Evolutionary conservation across 2,113 vertebrate genomes (phyloP), one percentile per base, ranked within the genome.

Genomic region (Enhydra lutris): DNA sequence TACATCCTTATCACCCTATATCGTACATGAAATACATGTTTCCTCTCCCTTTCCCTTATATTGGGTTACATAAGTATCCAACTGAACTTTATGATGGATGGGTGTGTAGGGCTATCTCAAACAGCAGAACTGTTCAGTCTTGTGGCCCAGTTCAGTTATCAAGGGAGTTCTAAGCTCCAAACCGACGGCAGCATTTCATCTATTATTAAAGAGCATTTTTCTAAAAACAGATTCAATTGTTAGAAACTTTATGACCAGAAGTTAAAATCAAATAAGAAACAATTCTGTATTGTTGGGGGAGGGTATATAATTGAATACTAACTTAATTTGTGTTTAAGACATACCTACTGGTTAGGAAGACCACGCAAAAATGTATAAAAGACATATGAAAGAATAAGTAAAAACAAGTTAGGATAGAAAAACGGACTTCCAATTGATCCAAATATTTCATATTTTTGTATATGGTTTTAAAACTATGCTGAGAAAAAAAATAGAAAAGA

Each of bases 141-240:
- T 82, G 74, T 81, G 71, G 85, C 73, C 82, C 39, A 92, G 67
- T 76, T 97, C 63, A 47, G 36, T 74, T 83, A 67, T 92, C 65
- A 59, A 1, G 3, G 71, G 59, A 95, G 52, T 3, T 42, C 45
- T 80, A 39, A 94, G 73, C 45, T 91, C 65, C 59, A 85, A 97
- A 86, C 6, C 39, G 26, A 80, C 69, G 39, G 52, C 4, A 4
- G n/a, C 36, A 57, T 26, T 71, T 31, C 45, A 86, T 86, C 45
- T 92, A 97, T 96, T 93, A 93, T 97, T 85, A 86, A 97, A 95
- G 69, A 95, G 10, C 26, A 65, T 21, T 81, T 94, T 92, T 93
- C 82, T 78, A 86, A 93, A 98, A 96, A 89, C 14, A 89, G 57
- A 79, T 81, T 82, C 42, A n/a, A 73, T 78, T 87, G 29, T 89